Conservation (phyloP, 2,113 vertebrate species). For the Brevimyrus niger region DNA sequence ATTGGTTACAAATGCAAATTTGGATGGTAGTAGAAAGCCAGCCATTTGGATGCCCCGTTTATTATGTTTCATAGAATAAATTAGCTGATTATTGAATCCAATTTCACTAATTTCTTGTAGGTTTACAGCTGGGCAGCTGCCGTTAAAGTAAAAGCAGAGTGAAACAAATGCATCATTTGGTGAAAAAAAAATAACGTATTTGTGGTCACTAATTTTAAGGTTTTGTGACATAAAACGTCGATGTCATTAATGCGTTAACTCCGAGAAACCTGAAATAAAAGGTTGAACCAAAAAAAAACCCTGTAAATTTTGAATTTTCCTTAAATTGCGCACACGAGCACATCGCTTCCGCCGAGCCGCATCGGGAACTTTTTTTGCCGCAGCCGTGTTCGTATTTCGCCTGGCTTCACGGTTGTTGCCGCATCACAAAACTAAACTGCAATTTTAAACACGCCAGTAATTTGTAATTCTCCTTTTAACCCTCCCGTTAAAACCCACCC, state of each 20-base stretch:
- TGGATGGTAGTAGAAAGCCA: neutral
- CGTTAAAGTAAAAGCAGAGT: neutral
- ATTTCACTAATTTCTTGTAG: neutral
- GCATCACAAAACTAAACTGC: neutral
- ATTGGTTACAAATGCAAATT: slow-evolving; percentile 11
- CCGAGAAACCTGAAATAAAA: neutral
- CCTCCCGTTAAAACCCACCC: too few relatives aligned
- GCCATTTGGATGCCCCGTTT: neutral
- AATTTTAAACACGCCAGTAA: neutral
- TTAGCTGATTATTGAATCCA: neutral
- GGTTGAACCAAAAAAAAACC: neutral
- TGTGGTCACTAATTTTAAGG: neutral
- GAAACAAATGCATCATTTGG: neutral
- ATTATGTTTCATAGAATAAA: neutral
- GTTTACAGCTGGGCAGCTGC: neutral
- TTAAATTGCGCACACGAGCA: neutral
- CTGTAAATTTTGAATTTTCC: neutral
- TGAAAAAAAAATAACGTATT: neutral
- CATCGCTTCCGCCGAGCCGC: neutral
- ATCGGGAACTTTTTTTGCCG: neutral
- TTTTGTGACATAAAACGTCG: neutral
- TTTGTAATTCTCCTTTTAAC: neutral
- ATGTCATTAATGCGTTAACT: neutral
- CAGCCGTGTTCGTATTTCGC: neutral
- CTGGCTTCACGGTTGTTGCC: neutral